phyloP scores from a whole-genome alignment of 2,797 vertebrate genomes.

The Melanotaenia trifasciata region DNA sequence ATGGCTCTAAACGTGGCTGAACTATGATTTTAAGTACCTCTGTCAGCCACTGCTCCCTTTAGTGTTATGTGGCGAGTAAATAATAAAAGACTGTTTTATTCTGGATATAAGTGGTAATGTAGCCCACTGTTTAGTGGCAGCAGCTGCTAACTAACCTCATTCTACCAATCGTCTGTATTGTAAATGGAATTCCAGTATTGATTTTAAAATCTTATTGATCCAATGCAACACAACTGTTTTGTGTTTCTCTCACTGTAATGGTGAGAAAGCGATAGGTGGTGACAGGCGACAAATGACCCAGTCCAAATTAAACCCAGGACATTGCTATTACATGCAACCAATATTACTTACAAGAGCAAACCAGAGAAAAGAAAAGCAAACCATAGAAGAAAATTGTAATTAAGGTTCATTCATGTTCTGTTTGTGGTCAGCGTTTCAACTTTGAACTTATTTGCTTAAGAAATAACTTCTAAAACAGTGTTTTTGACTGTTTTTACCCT shows the following conservation, averaged over 20 bases:
- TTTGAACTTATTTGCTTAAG: neutral
- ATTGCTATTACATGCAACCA: neutral
- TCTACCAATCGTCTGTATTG: neutral
- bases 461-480: neutral
- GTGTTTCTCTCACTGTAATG: neutral
- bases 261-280: constrained; percentile 1
- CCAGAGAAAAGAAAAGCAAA: constrained; percentile 20
- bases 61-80: constrained; percentile 8
- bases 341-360: constrained; percentile 1
- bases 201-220: constrained; percentile 37
- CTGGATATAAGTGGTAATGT: constrained; percentile 14
- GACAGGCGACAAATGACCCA: constrained; percentile 22
- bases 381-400: constrained; percentile 15
- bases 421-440: neutral
- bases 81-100: constrained; percentile 7
- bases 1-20: constrained; percentile 5
- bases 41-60: constrained; percentile 23
- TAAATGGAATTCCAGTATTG: constrained; percentile 26
- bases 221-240: constrained; percentile 6
- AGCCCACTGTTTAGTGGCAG: neutral
- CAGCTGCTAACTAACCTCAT: constrained; percentile 28
- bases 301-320: neutral
- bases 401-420: neutral
- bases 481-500: neutral
- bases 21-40: constrained; percentile 7